Base-by-base conservation (phyloP, 2,797 vertebrate genomes). In the Anniella stebbinsi region DNA sequence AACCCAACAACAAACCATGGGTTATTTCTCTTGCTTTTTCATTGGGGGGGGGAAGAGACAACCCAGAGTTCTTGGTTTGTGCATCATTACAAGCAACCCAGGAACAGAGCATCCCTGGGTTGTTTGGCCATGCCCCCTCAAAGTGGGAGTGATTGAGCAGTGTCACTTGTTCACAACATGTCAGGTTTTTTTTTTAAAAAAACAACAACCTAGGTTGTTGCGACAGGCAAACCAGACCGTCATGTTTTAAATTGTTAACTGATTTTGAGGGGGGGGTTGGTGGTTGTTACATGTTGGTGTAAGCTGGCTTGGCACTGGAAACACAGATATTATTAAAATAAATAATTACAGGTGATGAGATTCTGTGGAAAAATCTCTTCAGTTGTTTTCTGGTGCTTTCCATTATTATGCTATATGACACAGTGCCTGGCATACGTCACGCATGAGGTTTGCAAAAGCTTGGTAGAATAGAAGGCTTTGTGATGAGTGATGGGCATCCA, bases 401-500 rank as follows among this genome's bases (percentile, higher is more conserved):
- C 93, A 80, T 89, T 4, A 51, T 88, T 9, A 88, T 21, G 25
- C 7, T 7, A 2, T 78, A 88, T 93, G 87, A 84, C 88, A 82
- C 80, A n/a, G 25, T 33, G 66, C 73, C 90, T 80, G 28, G 76
- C 93, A 70, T 70, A 85, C n/a, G 33, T 89, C 51, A 75, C 76
- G 36, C 82, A 90, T 88, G 92, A 93, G 75, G 63, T 54, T 63
- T 92, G 23, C 30, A 87, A 87, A 92, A 80, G 0, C 25, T 86
- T 84, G 78, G 23, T 12, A 91, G 21, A 87, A 81, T 60, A 60
- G 18, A 81, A 81, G 23, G 87, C 51, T 92, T 90, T 77, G 69
- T 94, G 93, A n/a, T 73, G 48, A 86, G 82, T 91, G 66, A 88
- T n/a, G 89, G 70, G 89, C 93, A 93, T 92, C 72, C 84, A 77